Evolutionary conservation across 2,797 vertebrate species (phyloP).

Genomic region (Yasuhikotakia modesta): DNA sequence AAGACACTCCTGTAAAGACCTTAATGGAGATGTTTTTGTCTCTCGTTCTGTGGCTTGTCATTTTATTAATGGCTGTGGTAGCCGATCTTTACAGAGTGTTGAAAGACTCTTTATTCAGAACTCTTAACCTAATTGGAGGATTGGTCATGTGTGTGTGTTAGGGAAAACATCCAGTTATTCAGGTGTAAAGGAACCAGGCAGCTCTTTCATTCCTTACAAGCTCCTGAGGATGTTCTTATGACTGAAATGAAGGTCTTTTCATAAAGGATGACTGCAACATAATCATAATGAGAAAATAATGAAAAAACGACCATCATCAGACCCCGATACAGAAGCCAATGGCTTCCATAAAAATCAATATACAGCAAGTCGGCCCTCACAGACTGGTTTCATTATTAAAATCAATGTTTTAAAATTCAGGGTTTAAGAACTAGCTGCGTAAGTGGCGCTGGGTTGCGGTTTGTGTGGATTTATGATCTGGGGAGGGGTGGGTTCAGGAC

Average conservation of each 20-base stretch:
- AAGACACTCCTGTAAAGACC: background rate
- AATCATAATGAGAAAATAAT: constrained; percentile 44
- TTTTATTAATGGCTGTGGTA: constrained; percentile 1
- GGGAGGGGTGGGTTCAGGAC: constrained; percentile 42
- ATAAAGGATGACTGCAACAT: constrained; percentile 30
- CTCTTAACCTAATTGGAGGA: background rate
- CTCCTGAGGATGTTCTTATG: constrained; percentile 1
- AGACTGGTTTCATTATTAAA: constrained; percentile 25
- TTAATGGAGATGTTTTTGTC: background rate
- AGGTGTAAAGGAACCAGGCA: background rate
- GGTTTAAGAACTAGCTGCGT: background rate
- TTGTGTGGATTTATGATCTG: constrained; percentile 46
- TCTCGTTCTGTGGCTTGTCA: background rate
- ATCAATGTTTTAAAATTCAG: constrained; percentile 1
- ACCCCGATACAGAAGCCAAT: constrained; percentile 17
- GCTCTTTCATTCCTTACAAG: constrained; percentile 28
- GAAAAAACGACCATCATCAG: constrained; percentile 31
- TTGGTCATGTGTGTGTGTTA: too few species aligned
- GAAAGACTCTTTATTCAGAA: background rate
- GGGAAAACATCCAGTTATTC: background rate
- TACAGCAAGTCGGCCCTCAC: background rate
- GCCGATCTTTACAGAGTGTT: background rate
- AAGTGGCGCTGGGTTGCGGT: background rate
- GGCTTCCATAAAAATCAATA: constrained; percentile 41
- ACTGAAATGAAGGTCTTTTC: constrained; percentile 35